Evolutionary conservation across 2,888 invertebrate species (phyloP).

Genomic region (Formica aserva): DNA sequence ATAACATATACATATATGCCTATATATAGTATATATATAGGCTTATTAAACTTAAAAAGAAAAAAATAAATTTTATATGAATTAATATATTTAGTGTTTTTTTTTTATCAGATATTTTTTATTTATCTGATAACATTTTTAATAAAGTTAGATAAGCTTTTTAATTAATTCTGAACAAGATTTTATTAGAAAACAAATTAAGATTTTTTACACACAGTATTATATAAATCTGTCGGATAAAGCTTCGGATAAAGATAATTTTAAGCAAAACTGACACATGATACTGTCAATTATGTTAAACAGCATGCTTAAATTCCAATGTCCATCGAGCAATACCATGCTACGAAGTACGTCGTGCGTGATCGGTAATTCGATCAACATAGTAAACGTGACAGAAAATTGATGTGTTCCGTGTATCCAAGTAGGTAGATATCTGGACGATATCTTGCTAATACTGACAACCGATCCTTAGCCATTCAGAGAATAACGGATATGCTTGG

Average conservation of each 20-base stretch:
- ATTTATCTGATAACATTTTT: not conserved
- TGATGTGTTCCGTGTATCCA: conserved; percentile 68
- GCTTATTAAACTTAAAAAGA: not conserved
- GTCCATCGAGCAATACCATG: conserved; percentile 41
- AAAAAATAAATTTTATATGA: not conserved
- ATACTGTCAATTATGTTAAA: conserved; percentile 49
- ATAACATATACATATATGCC: not conserved
- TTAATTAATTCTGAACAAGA: not conserved
- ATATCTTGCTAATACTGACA: conserved; percentile 71
- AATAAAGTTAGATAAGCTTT: not conserved
- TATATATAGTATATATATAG: not conserved
- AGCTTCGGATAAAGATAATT: conserved; percentile 19
- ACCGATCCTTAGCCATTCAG: conserved; percentile 66
- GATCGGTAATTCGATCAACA: conserved; percentile 71
- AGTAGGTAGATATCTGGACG: conserved; percentile 67
- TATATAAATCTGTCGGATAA: not conserved
- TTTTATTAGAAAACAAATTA: not conserved
- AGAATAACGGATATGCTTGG: conserved; percentile 70
- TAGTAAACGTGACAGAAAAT: conserved; percentile 73
- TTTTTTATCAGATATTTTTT: not conserved
- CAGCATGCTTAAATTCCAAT: conserved; percentile 37
- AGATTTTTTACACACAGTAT: conserved; percentile 3
- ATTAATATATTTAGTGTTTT: not conserved
- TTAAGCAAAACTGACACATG: conserved; percentile 34
- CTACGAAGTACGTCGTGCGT: conserved; percentile 48